These are phyloP conservation scores for Lagodon rhomboides DNA, from an alignment of 2,797 vertebrate genomes.

Conservation along the genomic window DNA sequence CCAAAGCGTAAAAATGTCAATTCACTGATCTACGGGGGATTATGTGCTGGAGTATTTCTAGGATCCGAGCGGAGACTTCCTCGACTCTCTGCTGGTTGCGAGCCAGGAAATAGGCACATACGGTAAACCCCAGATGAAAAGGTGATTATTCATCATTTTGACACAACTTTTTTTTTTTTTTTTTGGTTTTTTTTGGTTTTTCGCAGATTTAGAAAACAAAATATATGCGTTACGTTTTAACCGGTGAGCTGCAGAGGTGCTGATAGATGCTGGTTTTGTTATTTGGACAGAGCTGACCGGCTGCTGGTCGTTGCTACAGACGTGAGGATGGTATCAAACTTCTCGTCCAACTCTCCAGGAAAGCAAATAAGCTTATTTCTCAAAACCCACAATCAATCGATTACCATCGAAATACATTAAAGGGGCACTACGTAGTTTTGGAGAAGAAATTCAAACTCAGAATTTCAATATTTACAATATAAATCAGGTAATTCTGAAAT, in stretches of 20 bases:
- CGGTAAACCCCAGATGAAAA: not conserved
- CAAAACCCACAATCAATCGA: too few species aligned
- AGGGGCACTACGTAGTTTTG: too few species aligned
- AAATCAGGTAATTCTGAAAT: too few species aligned
- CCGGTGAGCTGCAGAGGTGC: not conserved
- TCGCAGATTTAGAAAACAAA: not conserved
- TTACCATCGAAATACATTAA: too few species aligned
- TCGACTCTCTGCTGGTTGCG: not conserved
- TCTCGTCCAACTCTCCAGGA: too few species aligned
- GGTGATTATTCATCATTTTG: not conserved
- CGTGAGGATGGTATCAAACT: not conserved
- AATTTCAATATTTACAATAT: too few species aligned
- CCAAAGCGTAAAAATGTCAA: not conserved
- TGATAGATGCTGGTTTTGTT: not conserved
- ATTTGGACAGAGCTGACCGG: not conserved
- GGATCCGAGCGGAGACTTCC: not conserved
- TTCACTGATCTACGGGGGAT: not conserved
- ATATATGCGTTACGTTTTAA: not conserved
- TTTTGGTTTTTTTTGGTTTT: not conserved
- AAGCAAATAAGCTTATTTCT: not conserved
- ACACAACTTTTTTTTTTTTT: not conserved
- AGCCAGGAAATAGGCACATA: slow-evolving; percentile 2
- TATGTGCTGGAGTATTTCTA: not conserved
- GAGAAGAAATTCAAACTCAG: too few species aligned
- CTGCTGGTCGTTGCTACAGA: not conserved